phyloP scores from a whole-genome alignment of 92 coral and sea anemone genomes.

The Siderastrea radians region DNA sequence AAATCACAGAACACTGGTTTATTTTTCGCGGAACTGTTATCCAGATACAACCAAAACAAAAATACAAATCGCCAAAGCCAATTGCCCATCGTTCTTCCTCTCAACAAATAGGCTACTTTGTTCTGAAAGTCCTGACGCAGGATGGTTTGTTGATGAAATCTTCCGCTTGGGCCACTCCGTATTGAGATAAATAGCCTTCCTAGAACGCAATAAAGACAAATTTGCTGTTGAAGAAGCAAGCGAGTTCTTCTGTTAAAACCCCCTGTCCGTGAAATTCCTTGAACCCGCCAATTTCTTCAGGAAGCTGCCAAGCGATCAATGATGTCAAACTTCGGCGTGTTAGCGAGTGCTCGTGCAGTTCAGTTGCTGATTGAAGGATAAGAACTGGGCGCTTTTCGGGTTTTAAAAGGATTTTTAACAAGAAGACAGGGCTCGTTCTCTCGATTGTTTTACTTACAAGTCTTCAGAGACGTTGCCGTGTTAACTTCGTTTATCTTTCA shows the following conservation, averaged over 20 bases:
- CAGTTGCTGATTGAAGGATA: background rate
- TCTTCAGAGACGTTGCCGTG: background rate
- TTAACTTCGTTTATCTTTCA: conserved; percentile 73
- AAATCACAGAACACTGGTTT: too few species aligned
- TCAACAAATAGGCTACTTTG: too few species aligned
- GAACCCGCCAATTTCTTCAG: background rate
- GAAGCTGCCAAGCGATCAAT: background rate
- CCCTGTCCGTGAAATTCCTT: background rate
- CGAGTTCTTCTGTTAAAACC: background rate
- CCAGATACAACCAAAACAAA: too few species aligned
- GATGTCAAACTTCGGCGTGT: background rate
- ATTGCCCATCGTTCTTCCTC: too few species aligned
- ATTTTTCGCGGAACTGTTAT: too few species aligned
- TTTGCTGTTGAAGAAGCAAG: background rate
- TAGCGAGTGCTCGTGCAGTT: background rate
- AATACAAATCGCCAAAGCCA: too few species aligned
- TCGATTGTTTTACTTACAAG: conserved; percentile 8
- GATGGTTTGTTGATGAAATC: background rate
- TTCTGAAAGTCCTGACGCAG: too few species aligned
- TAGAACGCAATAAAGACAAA: too few species aligned
- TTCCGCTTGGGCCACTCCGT: background rate
- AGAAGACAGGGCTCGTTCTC: conserved; percentile 16
- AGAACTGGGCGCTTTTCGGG: background rate
- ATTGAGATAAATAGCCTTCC: background rate
- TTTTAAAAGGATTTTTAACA: background rate